phyloP scores from a whole-genome alignment of 2,797 vertebrate species.

The Bryconaethiops microstoma region DNA sequence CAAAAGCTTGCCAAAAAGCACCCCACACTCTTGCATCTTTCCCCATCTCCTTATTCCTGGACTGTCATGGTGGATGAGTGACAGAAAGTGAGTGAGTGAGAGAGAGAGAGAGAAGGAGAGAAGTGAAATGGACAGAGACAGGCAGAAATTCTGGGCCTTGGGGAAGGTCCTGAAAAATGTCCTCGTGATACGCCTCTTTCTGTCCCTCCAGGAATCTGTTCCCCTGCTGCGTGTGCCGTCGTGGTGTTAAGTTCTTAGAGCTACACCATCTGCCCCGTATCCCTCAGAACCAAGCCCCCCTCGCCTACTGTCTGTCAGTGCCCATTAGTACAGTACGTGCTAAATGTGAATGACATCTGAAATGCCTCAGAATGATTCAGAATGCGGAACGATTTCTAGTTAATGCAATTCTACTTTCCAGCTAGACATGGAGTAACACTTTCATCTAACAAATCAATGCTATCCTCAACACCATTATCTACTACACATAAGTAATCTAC shows the following conservation, averaged over 20 bases:
- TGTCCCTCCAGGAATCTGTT: conserved; percentile 53
- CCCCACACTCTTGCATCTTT: conserved; percentile 21
- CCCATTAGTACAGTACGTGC: conserved; percentile 13
- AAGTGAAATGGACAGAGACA: conserved; percentile 35
- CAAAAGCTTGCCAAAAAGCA: conserved; percentile 41
- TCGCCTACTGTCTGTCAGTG: conserved; percentile 20
- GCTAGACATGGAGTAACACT: neutral
- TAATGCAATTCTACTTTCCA: neutral
- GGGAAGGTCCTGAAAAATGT: conserved; percentile 70
- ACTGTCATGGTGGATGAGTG: conserved; percentile 47
- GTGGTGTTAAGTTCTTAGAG: conserved; percentile 68
- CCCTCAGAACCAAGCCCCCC: conserved; percentile 36
- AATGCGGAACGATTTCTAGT: neutral
- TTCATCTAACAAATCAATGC: neutral
- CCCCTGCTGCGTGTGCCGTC: conserved; percentile 64
- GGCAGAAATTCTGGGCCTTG: conserved; percentile 68
- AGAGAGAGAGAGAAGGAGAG: conserved; percentile 2
- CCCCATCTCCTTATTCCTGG: conserved; percentile 17
- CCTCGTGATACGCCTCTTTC: conserved; percentile 63
- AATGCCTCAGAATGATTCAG: neutral
- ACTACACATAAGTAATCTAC: neutral
- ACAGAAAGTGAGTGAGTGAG: conserved; percentile 16
- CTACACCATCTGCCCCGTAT: conserved; percentile 69
- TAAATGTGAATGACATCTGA: neutral
- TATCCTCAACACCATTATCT: neutral